Conservation (phyloP, 2,888 invertebrate species). For the Terebella lapidaria region DNA sequence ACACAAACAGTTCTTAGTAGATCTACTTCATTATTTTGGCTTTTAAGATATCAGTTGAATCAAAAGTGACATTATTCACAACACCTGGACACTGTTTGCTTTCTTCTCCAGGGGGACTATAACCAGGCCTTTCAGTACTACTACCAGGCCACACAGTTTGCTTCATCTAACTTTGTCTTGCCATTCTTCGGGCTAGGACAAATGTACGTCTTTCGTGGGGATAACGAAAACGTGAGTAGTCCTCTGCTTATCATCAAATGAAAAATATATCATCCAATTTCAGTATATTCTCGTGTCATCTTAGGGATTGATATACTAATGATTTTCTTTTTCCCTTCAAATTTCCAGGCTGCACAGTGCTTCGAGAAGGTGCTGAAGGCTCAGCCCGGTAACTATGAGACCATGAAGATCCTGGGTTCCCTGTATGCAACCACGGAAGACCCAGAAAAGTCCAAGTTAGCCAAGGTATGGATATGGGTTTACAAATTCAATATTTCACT, state of each 20-base stretch:
- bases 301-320: too few species aligned
- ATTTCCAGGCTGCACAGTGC: slow-evolving; percentile 91
- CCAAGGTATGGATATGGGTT: slow-evolving; percentile 59
- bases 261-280: too few species aligned
- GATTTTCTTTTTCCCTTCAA: too few species aligned
- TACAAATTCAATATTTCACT: too few species aligned
- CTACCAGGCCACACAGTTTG: slow-evolving; percentile 92
- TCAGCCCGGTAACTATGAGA: slow-evolving; percentile 96
- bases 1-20: too few species aligned
- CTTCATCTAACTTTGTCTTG: slow-evolving; percentile 86
- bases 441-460: slow-evolving; percentile 69
- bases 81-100: too few species aligned
- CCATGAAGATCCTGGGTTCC: slow-evolving; percentile 98
- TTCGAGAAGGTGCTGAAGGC: slow-evolving; percentile 98
- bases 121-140: slow-evolving; percentile 98
- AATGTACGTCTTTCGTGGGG: slow-evolving; percentile 97
- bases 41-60: too few species aligned
- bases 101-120: slow-evolving; percentile 53
- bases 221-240: slow-evolving; percentile 66
- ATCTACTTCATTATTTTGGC: too few species aligned
- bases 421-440: slow-evolving; percentile 77
- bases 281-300: too few species aligned
- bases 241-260: too few species aligned
- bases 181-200: slow-evolving; percentile 98
- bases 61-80: too few species aligned